Conservation (phyloP, 2,113 vertebrate species). For the Chaetorhynchus papuensis region DNA sequence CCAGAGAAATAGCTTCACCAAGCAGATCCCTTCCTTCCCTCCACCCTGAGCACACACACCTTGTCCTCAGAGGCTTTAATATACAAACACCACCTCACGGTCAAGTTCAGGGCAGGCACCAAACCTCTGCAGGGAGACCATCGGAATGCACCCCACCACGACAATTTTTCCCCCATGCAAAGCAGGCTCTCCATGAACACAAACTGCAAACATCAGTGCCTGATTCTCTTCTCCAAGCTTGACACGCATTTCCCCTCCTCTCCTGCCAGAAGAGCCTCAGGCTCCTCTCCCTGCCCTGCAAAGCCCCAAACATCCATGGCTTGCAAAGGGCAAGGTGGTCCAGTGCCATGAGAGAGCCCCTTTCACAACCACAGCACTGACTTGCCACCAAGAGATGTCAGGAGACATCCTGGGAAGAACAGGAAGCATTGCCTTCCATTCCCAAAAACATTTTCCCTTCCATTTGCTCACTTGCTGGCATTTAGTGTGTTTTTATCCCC, state of each 20-base stretch:
- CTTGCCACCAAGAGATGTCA: not conserved
- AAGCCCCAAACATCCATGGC: not conserved
- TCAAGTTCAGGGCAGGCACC: not conserved
- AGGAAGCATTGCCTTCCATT: not conserved
- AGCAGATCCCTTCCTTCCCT: not conserved
- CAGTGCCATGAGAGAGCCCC: not conserved
- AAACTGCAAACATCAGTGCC: not conserved
- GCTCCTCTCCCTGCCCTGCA: not conserved
- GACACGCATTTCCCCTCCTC: not conserved
- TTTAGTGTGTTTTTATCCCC: not conserved
- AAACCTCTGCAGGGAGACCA: not conserved
- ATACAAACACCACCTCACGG: not conserved
- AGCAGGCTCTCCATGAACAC: not conserved
- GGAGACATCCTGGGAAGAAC: not conserved
- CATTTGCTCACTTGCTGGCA: not conserved
- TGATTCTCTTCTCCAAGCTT: not conserved
- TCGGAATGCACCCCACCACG: not conserved
- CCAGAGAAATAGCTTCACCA: not conserved
- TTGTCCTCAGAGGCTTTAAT: not conserved
- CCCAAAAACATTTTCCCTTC: not conserved
- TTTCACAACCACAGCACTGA: not conserved
- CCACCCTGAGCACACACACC: not conserved
- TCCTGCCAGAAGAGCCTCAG: not conserved
- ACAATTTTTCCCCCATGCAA: fast-evolving
- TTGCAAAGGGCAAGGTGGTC: not conserved